A percentile compares a stretch with the other conserved stretches of the same genome.
phyloP scores from a whole-genome alignment of 2,888 invertebrate genomes.

The Abscondita cerata region DNA sequence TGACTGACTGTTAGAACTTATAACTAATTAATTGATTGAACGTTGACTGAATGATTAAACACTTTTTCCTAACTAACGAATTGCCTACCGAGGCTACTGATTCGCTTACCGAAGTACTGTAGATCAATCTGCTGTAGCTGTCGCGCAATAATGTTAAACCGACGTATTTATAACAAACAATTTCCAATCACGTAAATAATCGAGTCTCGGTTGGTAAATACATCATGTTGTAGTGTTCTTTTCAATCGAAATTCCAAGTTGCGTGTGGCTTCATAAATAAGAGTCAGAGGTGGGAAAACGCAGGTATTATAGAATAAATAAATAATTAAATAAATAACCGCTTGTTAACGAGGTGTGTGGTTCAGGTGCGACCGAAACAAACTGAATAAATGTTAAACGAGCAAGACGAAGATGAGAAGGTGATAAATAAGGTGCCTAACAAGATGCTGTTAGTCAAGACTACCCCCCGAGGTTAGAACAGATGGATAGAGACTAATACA shows the following conservation, averaged over 20 bases:
- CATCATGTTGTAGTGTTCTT: conserved; percentile 51
- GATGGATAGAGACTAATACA: conserved; percentile 40
- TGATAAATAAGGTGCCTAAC: conserved; percentile 60
- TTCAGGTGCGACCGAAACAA: conserved; percentile 35
- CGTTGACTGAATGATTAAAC: too few relatives aligned
- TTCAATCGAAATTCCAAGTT: conserved; percentile 56
- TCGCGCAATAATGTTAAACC: too few relatives aligned
- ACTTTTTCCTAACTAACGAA: too few relatives aligned
- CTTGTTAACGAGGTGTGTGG: conserved; percentile 61
- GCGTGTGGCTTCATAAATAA: conserved; percentile 61
- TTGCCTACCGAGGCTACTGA: too few relatives aligned
- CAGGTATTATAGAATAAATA: conserved; percentile 62
- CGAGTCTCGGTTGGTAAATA: conserved; percentile 56
- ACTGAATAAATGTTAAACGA: not conserved
- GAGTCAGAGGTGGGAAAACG: conserved; percentile 59
- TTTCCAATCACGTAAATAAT: conserved; percentile 57
- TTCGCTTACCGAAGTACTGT: too few relatives aligned
- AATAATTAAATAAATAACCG: conserved; percentile 62
- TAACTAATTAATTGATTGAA: too few relatives aligned
- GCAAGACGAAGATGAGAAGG: conserved; percentile 45
- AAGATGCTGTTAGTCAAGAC: conserved; percentile 58
- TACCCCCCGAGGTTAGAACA: conserved; percentile 56
- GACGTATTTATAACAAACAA: too few relatives aligned
- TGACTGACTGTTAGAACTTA: too few relatives aligned
- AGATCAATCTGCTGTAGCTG: too few relatives aligned